A percentile compares a stretch with the other conserved stretches of the same genome.
These are phyloP conservation scores for Agrilus cyanescens DNA, from an alignment of 2,888 invertebrate species.

Conservation along the genomic window DNA sequence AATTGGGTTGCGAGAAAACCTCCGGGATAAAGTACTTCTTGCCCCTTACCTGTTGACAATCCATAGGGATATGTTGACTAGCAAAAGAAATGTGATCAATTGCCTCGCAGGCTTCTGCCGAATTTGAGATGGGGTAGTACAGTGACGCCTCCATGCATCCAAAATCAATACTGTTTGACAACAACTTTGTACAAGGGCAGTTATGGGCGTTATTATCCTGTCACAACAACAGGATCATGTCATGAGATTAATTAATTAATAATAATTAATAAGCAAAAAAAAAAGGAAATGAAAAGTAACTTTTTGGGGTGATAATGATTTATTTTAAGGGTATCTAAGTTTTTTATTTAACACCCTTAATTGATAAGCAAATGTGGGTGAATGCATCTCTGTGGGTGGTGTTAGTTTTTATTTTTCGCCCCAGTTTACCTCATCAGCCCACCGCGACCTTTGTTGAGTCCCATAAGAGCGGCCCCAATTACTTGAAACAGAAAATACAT, in stretches of 20 bases:
- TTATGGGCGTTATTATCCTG: conserved; percentile 53
- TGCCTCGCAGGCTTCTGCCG: conserved; percentile 69
- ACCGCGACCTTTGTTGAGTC: conserved; percentile 31
- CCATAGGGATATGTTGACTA: conserved; percentile 72
- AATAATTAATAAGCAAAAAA: too few relatives aligned
- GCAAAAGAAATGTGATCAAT: conserved; percentile 67
- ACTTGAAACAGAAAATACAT: conserved; percentile 75
- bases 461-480: conserved; percentile 56
- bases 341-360: too few relatives aligned
- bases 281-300: too few relatives aligned
- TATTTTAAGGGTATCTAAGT: too few relatives aligned
- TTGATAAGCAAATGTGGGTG: too few relatives aligned
- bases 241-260: too few relatives aligned
- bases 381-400: background rate
- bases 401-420: conserved; percentile 1
- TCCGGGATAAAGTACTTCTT: too few relatives aligned
- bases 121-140: conserved; percentile 52
- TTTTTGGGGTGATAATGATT: too few relatives aligned
- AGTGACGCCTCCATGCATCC: conserved; percentile 59
- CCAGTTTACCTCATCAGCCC: conserved; percentile 19
- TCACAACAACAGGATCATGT: conserved; percentile 1
- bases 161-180: conserved; percentile 64
- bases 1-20: too few relatives aligned
- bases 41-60: conserved; percentile 45
- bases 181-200: conserved; percentile 63